Conservation (phyloP, 1,140 invertebrate genomes). For the Drosophila serrata region DNA sequence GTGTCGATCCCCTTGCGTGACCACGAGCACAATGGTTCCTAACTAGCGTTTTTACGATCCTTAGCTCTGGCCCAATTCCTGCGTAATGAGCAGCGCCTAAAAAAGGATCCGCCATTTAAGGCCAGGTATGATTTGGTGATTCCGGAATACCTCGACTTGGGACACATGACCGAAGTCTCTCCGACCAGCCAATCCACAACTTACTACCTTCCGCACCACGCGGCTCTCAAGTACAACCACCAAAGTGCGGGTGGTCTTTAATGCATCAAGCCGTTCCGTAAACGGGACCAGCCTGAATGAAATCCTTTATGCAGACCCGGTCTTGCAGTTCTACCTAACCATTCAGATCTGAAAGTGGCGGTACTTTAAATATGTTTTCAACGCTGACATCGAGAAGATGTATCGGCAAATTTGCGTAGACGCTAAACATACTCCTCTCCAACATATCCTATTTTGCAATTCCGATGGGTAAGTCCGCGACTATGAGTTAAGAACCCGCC, state of each 20-base stretch:
- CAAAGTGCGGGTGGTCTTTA: neutral
- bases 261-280: too few species aligned
- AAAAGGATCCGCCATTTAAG: neutral
- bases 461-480: neutral
- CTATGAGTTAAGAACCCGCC: too few species aligned
- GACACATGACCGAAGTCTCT: neutral
- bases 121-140: neutral
- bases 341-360: neutral
- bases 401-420: neutral
- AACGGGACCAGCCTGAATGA: neutral
- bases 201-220: neutral
- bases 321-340: neutral
- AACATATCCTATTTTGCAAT: neutral
- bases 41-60: too few species aligned
- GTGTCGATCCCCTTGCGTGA: too few species aligned
- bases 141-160: neutral
- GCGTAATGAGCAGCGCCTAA: neutral
- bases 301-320: neutral
- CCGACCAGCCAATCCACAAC: neutral
- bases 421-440: neutral
- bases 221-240: neutral
- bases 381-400: too few species aligned
- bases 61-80: neutral
- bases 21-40: neutral
- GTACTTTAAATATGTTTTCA: neutral